Evolutionary conservation across 2,113 vertebrate genomes (phyloP).

Genomic region (Chrysochloris asiatica): DNA sequence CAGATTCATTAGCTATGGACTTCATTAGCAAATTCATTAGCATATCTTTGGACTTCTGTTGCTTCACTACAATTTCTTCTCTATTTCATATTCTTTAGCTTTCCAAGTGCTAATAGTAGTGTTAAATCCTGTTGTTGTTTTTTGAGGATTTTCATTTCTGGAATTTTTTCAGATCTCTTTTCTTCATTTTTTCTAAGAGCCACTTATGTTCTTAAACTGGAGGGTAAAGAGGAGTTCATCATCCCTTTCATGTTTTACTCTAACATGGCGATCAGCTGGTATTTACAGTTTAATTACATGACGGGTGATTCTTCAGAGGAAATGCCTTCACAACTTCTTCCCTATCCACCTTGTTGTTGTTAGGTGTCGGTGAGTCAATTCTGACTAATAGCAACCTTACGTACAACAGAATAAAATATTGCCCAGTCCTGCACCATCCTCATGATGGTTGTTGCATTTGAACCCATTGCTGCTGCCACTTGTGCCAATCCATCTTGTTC

Average conservation of each 20-base stretch:
- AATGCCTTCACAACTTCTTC: background rate
- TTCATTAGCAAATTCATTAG: too few relatives aligned
- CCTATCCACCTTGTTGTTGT: too few relatives aligned
- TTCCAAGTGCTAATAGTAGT: background rate
- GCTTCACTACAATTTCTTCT: background rate
- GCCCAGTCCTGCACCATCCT: too few relatives aligned
- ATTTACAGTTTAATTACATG: background rate
- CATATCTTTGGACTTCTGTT: background rate
- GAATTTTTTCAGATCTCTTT: background rate
- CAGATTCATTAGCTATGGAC: too few relatives aligned
- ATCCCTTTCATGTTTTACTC: background rate
- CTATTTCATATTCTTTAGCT: background rate
- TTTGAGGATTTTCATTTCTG: slow-evolving; percentile 7
- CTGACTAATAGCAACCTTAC: too few relatives aligned
- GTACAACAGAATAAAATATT: too few relatives aligned
- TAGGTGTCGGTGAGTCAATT: too few relatives aligned
- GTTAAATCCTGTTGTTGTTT: background rate
- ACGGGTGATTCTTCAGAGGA: background rate
- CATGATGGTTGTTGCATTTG: too few relatives aligned
- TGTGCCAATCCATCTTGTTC: too few relatives aligned
- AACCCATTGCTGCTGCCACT: too few relatives aligned
- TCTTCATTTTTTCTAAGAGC: background rate
- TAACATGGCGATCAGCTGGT: background rate
- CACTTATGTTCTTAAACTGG: background rate
- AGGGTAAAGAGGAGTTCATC: background rate